phyloP scores from a whole-genome alignment of 2,888 invertebrate genomes.

The Philhelius pedissequus region DNA sequence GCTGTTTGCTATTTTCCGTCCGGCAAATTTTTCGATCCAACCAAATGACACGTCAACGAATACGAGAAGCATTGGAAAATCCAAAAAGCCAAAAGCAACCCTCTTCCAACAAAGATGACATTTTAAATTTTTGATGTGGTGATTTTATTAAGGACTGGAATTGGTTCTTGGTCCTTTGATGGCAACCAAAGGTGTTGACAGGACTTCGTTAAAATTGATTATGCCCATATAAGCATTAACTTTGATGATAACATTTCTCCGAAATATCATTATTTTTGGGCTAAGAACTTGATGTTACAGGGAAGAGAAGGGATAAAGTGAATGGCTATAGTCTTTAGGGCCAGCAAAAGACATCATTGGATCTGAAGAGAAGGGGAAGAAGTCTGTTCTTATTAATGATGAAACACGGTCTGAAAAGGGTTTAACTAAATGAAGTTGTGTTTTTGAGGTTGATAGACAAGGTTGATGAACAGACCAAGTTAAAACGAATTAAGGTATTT shows the following conservation, averaged over 20 bases:
- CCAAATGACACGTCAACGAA: neutral
- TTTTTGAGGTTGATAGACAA: conserved; percentile 25
- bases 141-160: conserved; percentile 66
- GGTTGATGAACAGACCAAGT: conserved; percentile 9
- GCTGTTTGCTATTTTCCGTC: conserved; percentile 37
- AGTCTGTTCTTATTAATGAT: conserved; percentile 49
- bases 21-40: conserved; percentile 26
- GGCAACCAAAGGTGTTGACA: conserved; percentile 55
- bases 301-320: too few relatives aligned
- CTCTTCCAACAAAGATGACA: conserved; percentile 59
- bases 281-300: neutral
- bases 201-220: conserved; percentile 65
- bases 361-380: too few relatives aligned
- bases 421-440: conserved; percentile 32
- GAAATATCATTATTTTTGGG: conserved; percentile 35
- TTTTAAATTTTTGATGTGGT: conserved; percentile 68
- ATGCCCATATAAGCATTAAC: conserved; percentile 55
- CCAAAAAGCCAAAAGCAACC: conserved; percentile 15
- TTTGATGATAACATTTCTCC: conserved; percentile 31
- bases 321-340: neutral
- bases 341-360: neutral
- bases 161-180: conserved; percentile 52
- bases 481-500: conserved; percentile 16
- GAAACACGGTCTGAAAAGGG: conserved; percentile 37
- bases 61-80: neutral